Evolutionary conservation across 2,797 vertebrate genomes (phyloP).

Genomic region (Takifugu rubripes): DNA sequence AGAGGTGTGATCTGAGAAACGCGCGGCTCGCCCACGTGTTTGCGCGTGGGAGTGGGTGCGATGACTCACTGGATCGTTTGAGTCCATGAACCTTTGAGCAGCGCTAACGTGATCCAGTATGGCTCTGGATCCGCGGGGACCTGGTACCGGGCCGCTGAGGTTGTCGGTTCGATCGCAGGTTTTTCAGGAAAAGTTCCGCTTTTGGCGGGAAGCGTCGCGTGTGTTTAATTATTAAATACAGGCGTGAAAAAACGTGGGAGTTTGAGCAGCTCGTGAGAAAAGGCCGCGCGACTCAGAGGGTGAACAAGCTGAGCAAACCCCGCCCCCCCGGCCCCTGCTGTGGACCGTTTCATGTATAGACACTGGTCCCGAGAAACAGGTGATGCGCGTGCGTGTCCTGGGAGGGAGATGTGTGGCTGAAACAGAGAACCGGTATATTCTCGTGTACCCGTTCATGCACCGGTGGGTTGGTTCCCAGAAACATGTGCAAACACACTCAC

Average conservation of each 20-base stretch:
- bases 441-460: constrained; percentile 46
- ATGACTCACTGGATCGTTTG: too few relatives aligned
- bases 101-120: too few relatives aligned
- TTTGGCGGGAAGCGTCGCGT: neutral
- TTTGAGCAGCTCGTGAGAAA: constrained; percentile 71
- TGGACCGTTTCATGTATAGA: too few relatives aligned
- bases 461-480: constrained; percentile 60
- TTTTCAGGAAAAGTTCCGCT: too few relatives aligned
- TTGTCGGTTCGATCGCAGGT: too few relatives aligned
- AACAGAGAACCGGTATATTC: constrained; percentile 66
- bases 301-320: constrained; percentile 69
- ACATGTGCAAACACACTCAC: constrained; percentile 14
- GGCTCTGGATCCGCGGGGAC: too few relatives aligned
- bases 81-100: too few relatives aligned
- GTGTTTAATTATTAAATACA: neutral
- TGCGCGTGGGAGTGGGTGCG: too few relatives aligned
- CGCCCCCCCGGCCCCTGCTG: neutral
- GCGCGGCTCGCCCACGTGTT: too few relatives aligned
- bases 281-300: constrained; percentile 51
- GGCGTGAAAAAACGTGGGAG: constrained; percentile 56
- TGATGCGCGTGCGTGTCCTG: constrained; percentile 31
- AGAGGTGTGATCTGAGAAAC: neutral
- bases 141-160: too few relatives aligned
- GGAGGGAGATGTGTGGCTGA: constrained; percentile 66
- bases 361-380: constrained; percentile 68